Base-by-base conservation (phyloP, 2,797 vertebrate genomes). In the Halcyon badia region DNA sequence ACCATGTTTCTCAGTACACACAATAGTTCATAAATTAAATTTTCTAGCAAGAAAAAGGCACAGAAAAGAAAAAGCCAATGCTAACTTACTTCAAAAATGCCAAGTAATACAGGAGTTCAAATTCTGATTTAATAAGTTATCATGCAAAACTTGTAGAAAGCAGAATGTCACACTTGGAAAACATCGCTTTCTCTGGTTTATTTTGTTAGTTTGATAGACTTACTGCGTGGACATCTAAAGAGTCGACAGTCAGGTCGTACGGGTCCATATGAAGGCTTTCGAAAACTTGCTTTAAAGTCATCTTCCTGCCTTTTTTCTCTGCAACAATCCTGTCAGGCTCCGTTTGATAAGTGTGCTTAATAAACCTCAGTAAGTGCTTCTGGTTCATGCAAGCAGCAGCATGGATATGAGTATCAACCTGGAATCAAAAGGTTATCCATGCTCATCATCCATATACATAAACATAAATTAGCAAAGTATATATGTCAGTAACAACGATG, bases 321-420 rank as follows among this genome's bases (percentile, higher is more conserved):
- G 98, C 88, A 84, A 99, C 99, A 26, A 98, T 98, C 8, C 99
- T 98, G 64, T 99, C 98, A 0, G 98, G 98, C 82, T 99, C 99
- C 0, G 98, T 99, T 86, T 99, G 98, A 97, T 98, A 99, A 0
- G 99, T 99, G 93, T 98, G 98, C 97, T 99, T 98, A 88, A 99
- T 99, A 78, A 99, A 99, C 66, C 98, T 98, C 95, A 99, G 96
- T 93, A 99, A 95, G 92, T 99, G 99, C 90, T 99, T 99, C 98
- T 99, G 99, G 97, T 99, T 99, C 99, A 99, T 99, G 97, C 99
- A 99, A 81, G 99, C 99, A 4, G 99, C 99, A 12, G 99, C 99
- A 0, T 99, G 99, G 96, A 99, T 99, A 49, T 99, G 99, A 2
- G 99, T 99, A 97, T 99, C 99, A 87, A 99, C 99, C 99, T 99